These are phyloP conservation scores for Nephrotoma flavescens DNA, from an alignment of 2,888 invertebrate species.

Conservation along the genomic window DNA sequence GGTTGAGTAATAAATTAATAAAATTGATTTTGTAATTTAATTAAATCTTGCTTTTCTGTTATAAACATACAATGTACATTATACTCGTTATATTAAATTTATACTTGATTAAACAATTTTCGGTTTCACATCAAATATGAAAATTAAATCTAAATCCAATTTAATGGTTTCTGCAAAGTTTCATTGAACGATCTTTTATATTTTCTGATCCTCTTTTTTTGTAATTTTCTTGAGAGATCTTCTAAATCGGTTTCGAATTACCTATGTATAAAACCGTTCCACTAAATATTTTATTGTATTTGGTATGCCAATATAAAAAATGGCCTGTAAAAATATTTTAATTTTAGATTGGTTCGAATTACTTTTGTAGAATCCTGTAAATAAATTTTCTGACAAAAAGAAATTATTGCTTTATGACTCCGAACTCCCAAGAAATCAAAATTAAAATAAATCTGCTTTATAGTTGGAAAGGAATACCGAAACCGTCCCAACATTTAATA, in stretches of 20 bases:
- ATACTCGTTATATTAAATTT: neutral
- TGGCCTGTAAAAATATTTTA: too few species aligned
- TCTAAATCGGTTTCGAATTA: too few species aligned
- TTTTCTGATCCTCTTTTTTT: too few species aligned
- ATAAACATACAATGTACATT: neutral
- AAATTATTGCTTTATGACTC: neutral
- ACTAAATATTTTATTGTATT: too few species aligned
- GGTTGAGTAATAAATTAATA: too few species aligned
- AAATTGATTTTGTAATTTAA: neutral
- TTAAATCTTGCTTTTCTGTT: neutral
- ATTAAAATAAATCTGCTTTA: neutral
- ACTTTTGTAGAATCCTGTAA: too few species aligned
- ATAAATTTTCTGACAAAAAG: neutral
- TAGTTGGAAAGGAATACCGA: neutral
- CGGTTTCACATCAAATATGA: neutral
- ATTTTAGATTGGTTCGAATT: too few species aligned
- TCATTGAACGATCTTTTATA: neutral
- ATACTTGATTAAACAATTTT: neutral
- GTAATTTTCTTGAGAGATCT: too few species aligned
- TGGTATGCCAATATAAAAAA: too few species aligned
- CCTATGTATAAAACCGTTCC: too few species aligned
- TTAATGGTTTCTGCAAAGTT: neutral
- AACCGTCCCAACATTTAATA: neutral
- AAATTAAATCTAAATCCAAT: neutral
- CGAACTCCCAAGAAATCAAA: neutral